phyloP scores from a whole-genome alignment of 2,888 invertebrate species.

The Ceriagrion tenellum region DNA sequence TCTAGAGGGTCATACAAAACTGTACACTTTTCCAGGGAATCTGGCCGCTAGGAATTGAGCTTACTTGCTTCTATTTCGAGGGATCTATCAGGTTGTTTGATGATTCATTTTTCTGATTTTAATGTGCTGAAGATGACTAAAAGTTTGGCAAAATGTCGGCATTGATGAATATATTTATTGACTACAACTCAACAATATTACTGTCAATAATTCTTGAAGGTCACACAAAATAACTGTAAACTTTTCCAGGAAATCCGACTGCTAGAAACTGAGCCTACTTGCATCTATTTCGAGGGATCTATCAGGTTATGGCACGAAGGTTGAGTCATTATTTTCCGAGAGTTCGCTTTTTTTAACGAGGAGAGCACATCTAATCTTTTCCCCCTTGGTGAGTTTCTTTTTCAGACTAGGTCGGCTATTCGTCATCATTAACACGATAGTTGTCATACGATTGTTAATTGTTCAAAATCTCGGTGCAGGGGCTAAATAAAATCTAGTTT shows the following conservation, averaged over 20 bases:
- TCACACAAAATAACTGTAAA: background rate
- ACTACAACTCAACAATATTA: no score
- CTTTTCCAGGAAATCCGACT: background rate
- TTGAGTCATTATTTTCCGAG: background rate
- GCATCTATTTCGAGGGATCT: background rate
- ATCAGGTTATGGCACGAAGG: background rate
- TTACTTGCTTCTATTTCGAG: no score
- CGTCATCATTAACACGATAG: background rate
- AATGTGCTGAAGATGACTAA: no score
- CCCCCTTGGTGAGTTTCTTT: background rate
- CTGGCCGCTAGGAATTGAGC: no score
- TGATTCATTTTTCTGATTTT: no score
- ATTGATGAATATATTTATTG: no score
- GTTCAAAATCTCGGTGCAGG: background rate
- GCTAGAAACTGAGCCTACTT: background rate
- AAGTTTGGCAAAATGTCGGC: no score
- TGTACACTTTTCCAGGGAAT: no score
- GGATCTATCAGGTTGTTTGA: no score
- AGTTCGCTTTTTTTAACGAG: background rate
- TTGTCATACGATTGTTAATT: background rate
- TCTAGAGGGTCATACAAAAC: no score
- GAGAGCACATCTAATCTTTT: background rate
- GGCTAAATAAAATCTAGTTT: background rate
- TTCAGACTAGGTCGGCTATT: background rate
- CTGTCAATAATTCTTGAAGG: background rate